Conservation (phyloP, 2,113 vertebrate genomes). For the Sinocyclocheilus rhinocerous region DNA sequence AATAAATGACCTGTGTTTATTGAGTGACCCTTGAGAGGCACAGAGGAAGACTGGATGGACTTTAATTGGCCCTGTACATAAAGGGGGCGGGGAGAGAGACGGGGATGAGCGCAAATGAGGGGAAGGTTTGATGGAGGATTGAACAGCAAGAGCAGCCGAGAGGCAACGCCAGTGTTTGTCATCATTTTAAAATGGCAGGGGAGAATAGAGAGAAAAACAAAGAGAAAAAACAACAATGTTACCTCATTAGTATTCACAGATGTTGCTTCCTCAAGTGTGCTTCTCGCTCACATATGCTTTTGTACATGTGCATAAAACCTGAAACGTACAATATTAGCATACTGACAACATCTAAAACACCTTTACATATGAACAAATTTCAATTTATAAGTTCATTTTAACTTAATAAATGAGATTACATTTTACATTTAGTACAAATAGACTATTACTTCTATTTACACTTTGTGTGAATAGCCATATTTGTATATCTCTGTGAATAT, state of each 20-base stretch:
- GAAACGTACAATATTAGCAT: not conserved
- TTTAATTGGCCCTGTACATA: slow-evolving; percentile 75
- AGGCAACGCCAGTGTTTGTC: not conserved
- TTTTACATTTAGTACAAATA: not conserved
- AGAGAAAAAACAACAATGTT: not conserved
- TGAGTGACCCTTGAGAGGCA: slow-evolving; percentile 72
- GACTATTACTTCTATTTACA: not conserved
- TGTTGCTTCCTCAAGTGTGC: not conserved
- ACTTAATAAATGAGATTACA: not conserved
- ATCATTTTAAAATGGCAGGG: not conserved
- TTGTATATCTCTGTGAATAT: too few relatives aligned
- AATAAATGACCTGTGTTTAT: slow-evolving; percentile 70
- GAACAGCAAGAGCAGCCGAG: slow-evolving; percentile 33
- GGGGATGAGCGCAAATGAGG: not conserved
- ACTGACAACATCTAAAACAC: not conserved
- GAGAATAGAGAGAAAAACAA: not conserved
- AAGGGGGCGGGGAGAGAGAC: slow-evolving; percentile 33
- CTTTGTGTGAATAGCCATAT: too few relatives aligned
- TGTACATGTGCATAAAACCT: not conserved
- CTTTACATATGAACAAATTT: not conserved
- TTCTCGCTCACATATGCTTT: not conserved
- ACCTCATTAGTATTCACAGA: not conserved
- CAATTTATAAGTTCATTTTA: not conserved
- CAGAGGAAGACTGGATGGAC: slow-evolving; percentile 70
- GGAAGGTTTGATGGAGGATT: slow-evolving; percentile 2